A percentile compares a stretch with the other conserved stretches of the same genome.
Evolutionary conservation across 2,797 vertebrate species (phyloP).

Genomic region (Lates japonicus): DNA sequence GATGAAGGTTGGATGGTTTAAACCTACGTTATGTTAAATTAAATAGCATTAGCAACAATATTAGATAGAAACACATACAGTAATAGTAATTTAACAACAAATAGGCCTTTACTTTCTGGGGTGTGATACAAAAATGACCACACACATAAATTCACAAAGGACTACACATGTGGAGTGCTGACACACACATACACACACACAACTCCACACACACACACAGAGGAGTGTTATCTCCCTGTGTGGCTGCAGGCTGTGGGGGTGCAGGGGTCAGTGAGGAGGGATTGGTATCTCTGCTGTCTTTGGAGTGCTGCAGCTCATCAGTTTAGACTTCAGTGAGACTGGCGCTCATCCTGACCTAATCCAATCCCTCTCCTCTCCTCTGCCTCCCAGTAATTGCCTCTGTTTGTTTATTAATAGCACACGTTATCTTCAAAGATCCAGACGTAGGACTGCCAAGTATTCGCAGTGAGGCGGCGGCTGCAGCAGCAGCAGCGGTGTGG

Average conservation of each 20-base stretch:
- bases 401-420: constrained; percentile 89
- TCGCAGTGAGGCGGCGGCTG: constrained; percentile 63
- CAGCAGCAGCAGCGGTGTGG: constrained; percentile 15
- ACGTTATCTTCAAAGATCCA: constrained; percentile 91
- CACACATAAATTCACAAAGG: constrained; percentile 24
- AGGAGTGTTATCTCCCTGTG: constrained; percentile 72
- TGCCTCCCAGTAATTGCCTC: constrained; percentile 86
- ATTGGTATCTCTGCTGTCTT: constrained; percentile 81
- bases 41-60: not conserved
- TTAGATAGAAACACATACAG: not conserved
- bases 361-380: constrained; percentile 80
- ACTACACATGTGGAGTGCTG: constrained; percentile 2
- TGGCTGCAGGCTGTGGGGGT: constrained; percentile 64
- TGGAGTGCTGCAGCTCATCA: constrained; percentile 85
- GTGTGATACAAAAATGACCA: constrained; percentile 11
- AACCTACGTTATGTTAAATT: not conserved
- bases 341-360: constrained; percentile 81
- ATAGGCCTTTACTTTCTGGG: not conserved
- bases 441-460: constrained; percentile 81
- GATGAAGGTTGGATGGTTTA: not conserved
- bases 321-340: constrained; percentile 83
- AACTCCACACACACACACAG: constrained; percentile 22
- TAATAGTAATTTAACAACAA: not conserved
- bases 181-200: constrained; percentile 19
- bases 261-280: constrained; percentile 73